These are phyloP conservation scores for Lophius americanus DNA, from an alignment of 2,797 vertebrate species.

Conservation along the genomic window DNA sequence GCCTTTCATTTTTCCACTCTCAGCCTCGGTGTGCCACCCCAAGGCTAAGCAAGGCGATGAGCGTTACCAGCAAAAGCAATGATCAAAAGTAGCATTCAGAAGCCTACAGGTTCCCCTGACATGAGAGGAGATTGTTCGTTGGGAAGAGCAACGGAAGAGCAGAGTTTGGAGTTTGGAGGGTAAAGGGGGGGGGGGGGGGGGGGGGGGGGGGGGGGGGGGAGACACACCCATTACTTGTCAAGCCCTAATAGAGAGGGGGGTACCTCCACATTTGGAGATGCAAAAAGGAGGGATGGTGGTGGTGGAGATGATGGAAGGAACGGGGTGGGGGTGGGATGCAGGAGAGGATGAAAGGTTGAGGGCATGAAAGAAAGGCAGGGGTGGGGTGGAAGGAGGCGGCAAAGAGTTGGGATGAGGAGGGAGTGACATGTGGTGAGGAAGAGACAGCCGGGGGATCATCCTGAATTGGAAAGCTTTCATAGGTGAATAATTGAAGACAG, in stretches of 20 bases:
- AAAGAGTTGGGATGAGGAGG: constrained; percentile 70
- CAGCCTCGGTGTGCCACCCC: constrained; percentile 64
- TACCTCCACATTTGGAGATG: constrained; percentile 59
- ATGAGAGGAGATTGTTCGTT: constrained; percentile 68
- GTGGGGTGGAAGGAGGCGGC: constrained; percentile 69
- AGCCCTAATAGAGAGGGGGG: constrained; percentile 44
- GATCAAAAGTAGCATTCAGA: constrained; percentile 83
- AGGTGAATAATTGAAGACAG: constrained; percentile 77
- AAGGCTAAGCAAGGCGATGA: constrained; percentile 73
- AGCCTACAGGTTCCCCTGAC: constrained; percentile 82
- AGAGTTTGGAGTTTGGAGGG: constrained; percentile 46
- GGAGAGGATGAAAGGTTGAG: constrained; percentile 76
- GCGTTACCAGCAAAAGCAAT: constrained; percentile 77
- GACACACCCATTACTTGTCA: constrained; percentile 73
- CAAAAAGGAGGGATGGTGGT: constrained; percentile 52
- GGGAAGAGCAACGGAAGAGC: constrained; percentile 45
- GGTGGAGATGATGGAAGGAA: constrained; percentile 32
- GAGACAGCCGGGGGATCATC: constrained; percentile 42
- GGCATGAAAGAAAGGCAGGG: constrained; percentile 73
- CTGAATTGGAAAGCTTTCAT: constrained; percentile 71
- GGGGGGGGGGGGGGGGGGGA: constrained; percentile 42
- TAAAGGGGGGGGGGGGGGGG: constrained; percentile 42
- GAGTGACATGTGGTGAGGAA: constrained; percentile 46
- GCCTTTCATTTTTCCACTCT: constrained; percentile 70
- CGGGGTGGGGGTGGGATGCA: constrained; percentile 22